Evolutionary conservation across 2,888 invertebrate genomes (phyloP), one percentile per base, ranked within the genome.

Genomic region (Aphidoletes aphidimyza): DNA sequence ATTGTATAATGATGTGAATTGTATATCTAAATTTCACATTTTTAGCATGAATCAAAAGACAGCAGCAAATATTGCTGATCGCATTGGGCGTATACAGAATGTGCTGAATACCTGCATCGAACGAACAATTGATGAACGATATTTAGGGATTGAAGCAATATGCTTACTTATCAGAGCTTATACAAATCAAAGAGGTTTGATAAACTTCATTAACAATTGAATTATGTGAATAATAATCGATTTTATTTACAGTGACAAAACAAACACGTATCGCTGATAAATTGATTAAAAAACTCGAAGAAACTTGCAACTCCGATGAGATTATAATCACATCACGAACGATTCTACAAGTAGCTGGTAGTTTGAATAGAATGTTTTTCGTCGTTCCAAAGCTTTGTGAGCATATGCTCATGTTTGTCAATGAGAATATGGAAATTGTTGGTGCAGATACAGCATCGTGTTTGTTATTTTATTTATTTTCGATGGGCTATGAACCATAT

Each of bases 401-500:
- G 36, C 34, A 17, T 1, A 78, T 78, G 78, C 36, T 78, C 3
- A 5, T 26, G 26, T 78, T 36, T 78, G 78, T 78, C 19, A 78
- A 78, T 36, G 78, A 78, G 36, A 34, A 78, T n/a, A 8, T 9
- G 36, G 36, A 78, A 17, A 36, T 36, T 36, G 78, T 78, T 3
- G 34, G 17, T 34, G 78, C 17, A 2, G 78, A 78, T 36, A 78
- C 26, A 6, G 36, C 19, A 19, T 2, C 36, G 5, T 19, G 5
- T 17, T 36, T 78, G 9, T n/a, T 78, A 14, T 36, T 17, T 17
- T 78, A 78, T 36, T n/a, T 78, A 36, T 78, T 78, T 78, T 78
- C 78, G 9, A 36, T 78, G 34, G 78, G 78, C 1, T 78, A 78
- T 36, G 78, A 78, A 17, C 78, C 78, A 36, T 11, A 78, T 36